Conservation (phyloP, 2,113 vertebrate genomes). For the Polyodon spathula region DNA sequence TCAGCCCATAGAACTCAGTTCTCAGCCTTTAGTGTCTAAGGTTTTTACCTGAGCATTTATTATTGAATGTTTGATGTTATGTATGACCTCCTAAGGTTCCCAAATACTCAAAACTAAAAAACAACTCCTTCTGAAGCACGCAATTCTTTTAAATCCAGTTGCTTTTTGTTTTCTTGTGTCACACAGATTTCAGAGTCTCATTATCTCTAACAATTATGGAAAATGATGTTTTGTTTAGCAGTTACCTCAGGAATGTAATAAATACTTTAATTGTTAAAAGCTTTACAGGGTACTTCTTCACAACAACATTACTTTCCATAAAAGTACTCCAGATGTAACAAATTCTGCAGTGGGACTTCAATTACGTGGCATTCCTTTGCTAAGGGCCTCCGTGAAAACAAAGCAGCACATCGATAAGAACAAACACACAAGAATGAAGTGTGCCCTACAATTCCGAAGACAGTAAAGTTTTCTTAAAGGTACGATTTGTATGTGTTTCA, state of each 20-base stretch:
- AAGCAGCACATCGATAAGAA: neutral
- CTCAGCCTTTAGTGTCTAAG: too few relatives aligned
- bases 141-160: too few relatives aligned
- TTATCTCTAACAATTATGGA: neutral
- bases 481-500: too few relatives aligned
- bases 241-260: neutral
- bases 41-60: too few relatives aligned
- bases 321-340: neutral
- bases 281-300: neutral
- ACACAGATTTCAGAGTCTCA: neutral
- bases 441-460: too few relatives aligned
- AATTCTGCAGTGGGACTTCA: neutral
- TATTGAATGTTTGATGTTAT: too few relatives aligned
- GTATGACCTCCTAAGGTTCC: too few relatives aligned
- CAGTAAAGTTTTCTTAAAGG: too few relatives aligned
- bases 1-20: too few relatives aligned
- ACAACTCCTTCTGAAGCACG: too few relatives aligned
- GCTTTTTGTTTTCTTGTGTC: neutral
- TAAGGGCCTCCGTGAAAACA: neutral
- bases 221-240: neutral
- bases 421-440: neutral
- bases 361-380: neutral
- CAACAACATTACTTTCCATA: slow-evolving; percentile 1
- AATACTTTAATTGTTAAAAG: neutral
- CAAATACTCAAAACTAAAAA: too few relatives aligned